Conservation (phyloP, 1,140 invertebrate genomes). For the Zaprionus ornatus region DNA sequence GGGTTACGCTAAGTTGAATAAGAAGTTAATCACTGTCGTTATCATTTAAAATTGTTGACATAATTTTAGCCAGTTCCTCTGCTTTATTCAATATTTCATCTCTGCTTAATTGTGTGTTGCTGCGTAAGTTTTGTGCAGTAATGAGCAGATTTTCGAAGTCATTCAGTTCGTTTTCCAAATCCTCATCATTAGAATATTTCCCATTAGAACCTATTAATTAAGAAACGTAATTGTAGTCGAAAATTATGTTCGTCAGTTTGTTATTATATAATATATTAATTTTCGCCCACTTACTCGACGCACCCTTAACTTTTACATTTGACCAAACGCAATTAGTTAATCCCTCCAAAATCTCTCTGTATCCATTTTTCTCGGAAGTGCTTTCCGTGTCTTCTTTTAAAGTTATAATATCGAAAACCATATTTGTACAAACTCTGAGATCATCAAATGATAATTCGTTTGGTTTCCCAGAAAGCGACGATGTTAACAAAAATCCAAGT, state of each 20-base stretch:
- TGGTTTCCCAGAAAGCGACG: constrained; percentile 11
- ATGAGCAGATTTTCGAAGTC: constrained; percentile 63
- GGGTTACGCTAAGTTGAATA: neutral
- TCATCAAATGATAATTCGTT: constrained; percentile 44
- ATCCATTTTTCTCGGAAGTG: constrained; percentile 9
- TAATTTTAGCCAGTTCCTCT: constrained; percentile 55
- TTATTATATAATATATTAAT: neutral
- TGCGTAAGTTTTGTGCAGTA: constrained; percentile 58
- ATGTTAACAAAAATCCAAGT: constrained; percentile 57
- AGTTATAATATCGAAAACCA: constrained; percentile 57
- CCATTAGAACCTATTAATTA: constrained; percentile 8
- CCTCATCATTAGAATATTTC: constrained; percentile 32
- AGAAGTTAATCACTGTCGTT: constrained; percentile 55
- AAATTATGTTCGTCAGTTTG: neutral
- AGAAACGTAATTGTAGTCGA: neutral
- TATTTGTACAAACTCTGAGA: constrained; percentile 44
- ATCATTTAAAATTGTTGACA: constrained; percentile 61
- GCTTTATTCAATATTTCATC: constrained; percentile 65
- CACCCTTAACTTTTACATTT: constrained; percentile 38
- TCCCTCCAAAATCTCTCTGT: constrained; percentile 53
- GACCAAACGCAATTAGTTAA: constrained; percentile 59
- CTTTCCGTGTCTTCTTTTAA: constrained; percentile 32
- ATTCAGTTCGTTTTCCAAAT: constrained; percentile 55
- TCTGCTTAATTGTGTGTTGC: constrained; percentile 41
- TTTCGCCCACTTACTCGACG: constrained; percentile 26